Percentiles rank a stretch among this genome's conserved stretches.
phyloP scores from a whole-genome alignment of 2,113 vertebrate species.

The Cettia cetti region DNA sequence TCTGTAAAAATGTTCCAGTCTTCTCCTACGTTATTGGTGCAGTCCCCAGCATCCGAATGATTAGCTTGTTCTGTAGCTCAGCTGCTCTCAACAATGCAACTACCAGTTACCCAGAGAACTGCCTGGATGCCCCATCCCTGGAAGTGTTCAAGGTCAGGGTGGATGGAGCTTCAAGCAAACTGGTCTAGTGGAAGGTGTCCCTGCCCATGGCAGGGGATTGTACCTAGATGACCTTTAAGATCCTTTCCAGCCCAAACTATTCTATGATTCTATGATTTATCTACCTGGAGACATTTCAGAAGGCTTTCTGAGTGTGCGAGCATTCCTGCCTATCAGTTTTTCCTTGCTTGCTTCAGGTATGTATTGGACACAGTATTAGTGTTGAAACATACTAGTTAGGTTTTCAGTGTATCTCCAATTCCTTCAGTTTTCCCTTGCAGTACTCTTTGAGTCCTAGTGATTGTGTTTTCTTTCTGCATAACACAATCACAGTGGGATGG shows the following conservation, averaged over 20 bases:
- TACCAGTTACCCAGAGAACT: not conserved
- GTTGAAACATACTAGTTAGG: not conserved
- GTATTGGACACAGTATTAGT: not conserved
- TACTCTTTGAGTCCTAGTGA: not conserved
- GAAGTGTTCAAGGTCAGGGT: not conserved
- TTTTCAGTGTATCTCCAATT: not conserved
- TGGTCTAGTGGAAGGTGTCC: not conserved
- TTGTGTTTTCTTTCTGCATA: not conserved
- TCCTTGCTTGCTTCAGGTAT: not conserved
- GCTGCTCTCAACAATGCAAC: not conserved
- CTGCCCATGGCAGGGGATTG: not conserved
- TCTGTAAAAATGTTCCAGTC: not conserved
- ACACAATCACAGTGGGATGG: not conserved
- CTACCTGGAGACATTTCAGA: not conserved
- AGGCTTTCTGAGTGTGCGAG: not conserved
- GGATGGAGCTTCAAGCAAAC: not conserved
- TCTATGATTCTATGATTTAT: not conserved
- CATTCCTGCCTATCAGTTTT: not conserved
- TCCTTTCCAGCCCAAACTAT: not conserved
- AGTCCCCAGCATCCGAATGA: not conserved
- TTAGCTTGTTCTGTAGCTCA: not conserved
- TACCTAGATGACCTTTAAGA: not conserved
- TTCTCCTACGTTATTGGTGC: not conserved
- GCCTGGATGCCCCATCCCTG: not conserved
- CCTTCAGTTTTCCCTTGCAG: not conserved